Conservation (phyloP, 2,797 vertebrate genomes). For the Octomys mimax region DNA sequence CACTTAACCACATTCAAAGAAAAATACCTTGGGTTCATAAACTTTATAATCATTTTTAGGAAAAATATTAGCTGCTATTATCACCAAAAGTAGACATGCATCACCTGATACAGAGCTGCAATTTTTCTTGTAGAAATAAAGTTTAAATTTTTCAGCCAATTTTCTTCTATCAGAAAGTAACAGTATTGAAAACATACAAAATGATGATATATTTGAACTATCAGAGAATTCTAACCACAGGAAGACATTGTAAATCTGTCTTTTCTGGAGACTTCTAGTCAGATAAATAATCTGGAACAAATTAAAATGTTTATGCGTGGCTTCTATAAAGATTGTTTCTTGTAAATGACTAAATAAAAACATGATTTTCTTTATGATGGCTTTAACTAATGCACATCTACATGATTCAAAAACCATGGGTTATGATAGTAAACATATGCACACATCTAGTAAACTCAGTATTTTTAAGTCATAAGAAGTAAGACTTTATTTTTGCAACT, state of each 20-base stretch:
- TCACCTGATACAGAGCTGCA: neutral
- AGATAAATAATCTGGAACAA: constrained; percentile 4
- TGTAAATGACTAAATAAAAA: constrained; percentile 53
- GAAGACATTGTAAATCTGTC: neutral
- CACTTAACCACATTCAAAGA: constrained; percentile 38
- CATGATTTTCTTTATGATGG: neutral
- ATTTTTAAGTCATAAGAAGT: neutral
- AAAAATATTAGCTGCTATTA: neutral
- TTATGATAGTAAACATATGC: neutral
- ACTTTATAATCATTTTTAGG: constrained; percentile 42
- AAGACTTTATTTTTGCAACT: neutral
- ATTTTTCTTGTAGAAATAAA: constrained; percentile 55
- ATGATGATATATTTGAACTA: constrained; percentile 30
- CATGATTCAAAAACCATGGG: constrained; percentile 20
- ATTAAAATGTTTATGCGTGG: constrained; percentile 45
- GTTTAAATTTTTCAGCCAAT: constrained; percentile 41
- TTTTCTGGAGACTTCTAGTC: constrained; percentile 20
- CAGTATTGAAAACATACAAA: constrained; percentile 11
- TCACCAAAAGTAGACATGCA: neutral
- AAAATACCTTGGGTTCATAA: constrained; percentile 43
- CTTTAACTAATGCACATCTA: constrained; percentile 32
- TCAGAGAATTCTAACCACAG: constrained; percentile 37
- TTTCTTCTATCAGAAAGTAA: constrained; percentile 50
- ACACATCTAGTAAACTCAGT: neutral
- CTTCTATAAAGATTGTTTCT: neutral